Evolutionary conservation across 2,888 invertebrate genomes (phyloP), one percentile per base, ranked within the genome.

Genomic region (Dyspetes luteomarginatus): DNA sequence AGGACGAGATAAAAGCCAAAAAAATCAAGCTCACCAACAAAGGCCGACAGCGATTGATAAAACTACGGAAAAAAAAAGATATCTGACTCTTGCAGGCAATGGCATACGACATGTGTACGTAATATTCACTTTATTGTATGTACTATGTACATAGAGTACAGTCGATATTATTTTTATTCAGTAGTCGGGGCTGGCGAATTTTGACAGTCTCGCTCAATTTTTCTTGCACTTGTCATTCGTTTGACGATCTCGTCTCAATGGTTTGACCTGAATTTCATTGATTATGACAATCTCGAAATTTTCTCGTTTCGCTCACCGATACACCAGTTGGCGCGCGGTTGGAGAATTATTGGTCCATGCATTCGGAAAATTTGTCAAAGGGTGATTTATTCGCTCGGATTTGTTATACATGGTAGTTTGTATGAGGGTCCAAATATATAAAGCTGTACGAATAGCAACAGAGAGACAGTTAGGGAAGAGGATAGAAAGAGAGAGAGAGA

Each of bases 301-400:
- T 36, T 36, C 2, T 36, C 12, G 12, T 36, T 36, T 36, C n/a
- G n/a, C n/a, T 48, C 36, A 58, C 17, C 26, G 22, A n/a, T 28
- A 50, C 50, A n/a, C n/a, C n/a, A n/a, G n/a, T n/a, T 19, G 26
- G 15, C 52, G 45, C 56, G 52, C 36, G 67, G 43, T 55, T 43
- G 36, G 43, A 48, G 76, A 82, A 77, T 81, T 78, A 81, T 75
- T 75, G 81, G 58, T 72, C 75, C 64, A 75, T 68, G 56, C 69
- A 67, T 55, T 72, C 22, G 48, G 71, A 52, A 74, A 81, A 82
- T 81, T 81, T 50, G 72, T 82, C 82, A 82, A 82, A 82, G 81
- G 75, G 62, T 71, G 78, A 75, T 82, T 81, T 68, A 82, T 81
- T 78, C 82, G 67, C 64, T 55, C 65, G 74, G 74, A 75, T 82